phyloP scores from a whole-genome alignment of 2,113 vertebrate species.

The Platysternon megacephalum region DNA sequence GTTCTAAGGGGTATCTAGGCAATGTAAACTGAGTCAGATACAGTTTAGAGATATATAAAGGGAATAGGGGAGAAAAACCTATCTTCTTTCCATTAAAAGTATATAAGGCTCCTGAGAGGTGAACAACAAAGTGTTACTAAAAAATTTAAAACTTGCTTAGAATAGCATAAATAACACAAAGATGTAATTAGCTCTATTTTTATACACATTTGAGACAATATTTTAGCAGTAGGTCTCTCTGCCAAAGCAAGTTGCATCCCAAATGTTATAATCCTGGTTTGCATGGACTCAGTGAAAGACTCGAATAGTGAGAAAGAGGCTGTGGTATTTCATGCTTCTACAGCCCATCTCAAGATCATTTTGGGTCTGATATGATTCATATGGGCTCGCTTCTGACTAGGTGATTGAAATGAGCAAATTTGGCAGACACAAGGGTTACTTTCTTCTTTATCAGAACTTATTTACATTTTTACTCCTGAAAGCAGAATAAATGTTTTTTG shows the following conservation, averaged over 20 bases:
- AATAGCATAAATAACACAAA: neutral
- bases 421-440: neutral
- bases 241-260: neutral
- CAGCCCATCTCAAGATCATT: neutral
- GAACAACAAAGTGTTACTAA: neutral
- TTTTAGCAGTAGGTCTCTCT: neutral
- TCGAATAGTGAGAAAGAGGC: neutral
- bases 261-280: neutral
- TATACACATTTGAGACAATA: neutral
- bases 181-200: neutral
- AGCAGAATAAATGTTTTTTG: neutral
- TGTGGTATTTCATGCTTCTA: neutral
- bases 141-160: neutral
- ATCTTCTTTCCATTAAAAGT: neutral
- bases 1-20: neutral
- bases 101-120: neutral
- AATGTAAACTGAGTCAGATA: neutral
- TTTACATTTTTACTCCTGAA: neutral
- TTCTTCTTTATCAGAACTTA: neutral
- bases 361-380: neutral
- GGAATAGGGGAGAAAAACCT: neutral
- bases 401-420: constrained; percentile 5
- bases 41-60: neutral
- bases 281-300: neutral
- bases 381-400: neutral